Evolutionary conservation across 2,113 vertebrate genomes (phyloP).

Genomic region (Pristiophorus japonicus): DNA sequence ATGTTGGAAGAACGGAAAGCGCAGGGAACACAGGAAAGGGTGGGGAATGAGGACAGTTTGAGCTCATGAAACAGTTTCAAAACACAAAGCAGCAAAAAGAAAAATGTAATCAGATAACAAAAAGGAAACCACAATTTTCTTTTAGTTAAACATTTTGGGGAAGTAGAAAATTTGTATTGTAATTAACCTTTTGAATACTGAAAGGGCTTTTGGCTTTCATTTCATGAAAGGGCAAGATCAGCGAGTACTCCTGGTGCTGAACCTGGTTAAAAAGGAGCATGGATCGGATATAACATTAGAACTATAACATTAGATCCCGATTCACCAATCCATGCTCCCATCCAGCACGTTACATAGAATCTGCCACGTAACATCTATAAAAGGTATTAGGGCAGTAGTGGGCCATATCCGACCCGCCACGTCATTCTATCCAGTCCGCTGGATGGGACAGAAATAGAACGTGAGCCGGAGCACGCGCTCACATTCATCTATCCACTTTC

Average conservation of each 20-base stretch:
- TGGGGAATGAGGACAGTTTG: background rate
- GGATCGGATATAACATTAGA: no score
- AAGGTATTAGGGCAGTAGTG: no score
- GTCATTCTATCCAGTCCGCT: no score
- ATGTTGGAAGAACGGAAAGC: background rate
- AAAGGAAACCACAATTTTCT: background rate
- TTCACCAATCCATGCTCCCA: background rate
- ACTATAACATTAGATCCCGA: background rate
- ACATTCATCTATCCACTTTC: no score
- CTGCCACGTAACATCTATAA: background rate
- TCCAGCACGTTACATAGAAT: background rate
- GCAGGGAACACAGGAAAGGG: background rate
- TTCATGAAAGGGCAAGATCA: background rate
- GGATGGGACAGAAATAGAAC: no score
- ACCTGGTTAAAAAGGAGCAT: background rate
- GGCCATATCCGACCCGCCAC: no score
- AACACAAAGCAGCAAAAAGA: background rate
- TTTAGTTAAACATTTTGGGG: background rate
- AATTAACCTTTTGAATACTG: background rate
- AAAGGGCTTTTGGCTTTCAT: background rate
- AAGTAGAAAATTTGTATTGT: background rate
- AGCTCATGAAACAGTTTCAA: background rate
- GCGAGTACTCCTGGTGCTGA: background rate
- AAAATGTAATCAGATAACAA: background rate
- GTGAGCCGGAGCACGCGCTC: no score